Percentiles rank a stretch among this genome's conserved stretches.
Conservation (phyloP, 2,797 vertebrate genomes). For the Phaenicophaeus curvirostris region DNA sequence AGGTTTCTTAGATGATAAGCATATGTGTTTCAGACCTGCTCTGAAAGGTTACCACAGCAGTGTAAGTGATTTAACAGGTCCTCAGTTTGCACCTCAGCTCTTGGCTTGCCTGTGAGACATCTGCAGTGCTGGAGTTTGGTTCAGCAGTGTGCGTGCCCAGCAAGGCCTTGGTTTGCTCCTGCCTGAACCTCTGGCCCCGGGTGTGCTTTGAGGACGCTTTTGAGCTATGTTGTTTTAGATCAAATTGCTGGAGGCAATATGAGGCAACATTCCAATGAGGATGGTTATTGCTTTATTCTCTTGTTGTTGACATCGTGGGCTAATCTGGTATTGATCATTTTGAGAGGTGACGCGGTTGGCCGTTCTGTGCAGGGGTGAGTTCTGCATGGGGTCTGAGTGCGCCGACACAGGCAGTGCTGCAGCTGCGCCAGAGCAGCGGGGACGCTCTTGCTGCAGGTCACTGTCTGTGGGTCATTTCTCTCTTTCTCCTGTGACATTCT, state of each 20-base stretch:
- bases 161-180: neutral
- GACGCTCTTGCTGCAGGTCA: neutral
- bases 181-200: neutral
- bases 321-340: slow-evolving; percentile 22
- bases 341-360: neutral
- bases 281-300: neutral
- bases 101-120: neutral
- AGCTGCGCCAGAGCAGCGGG: rapidly evolving
- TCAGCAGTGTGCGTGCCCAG: neutral
- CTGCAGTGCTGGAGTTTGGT: neutral
- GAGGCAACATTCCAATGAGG: neutral
- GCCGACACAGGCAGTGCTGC: neutral
- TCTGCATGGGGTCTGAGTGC: neutral
- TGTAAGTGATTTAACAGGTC: neutral
- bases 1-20: neutral
- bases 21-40: neutral
- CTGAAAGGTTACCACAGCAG: neutral
- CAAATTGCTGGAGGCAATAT: too few species aligned
- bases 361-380: neutral
- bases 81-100: neutral
- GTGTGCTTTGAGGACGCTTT: neutral
- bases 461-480: neutral
- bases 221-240: neutral
- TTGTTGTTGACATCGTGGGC: neutral
- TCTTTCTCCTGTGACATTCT: neutral